Percentiles rank a stretch among this genome's conserved stretches.
Evolutionary conservation across 2,113 vertebrate species (phyloP).

Genomic region (Sinocyclocheilus anshuiensis): DNA sequence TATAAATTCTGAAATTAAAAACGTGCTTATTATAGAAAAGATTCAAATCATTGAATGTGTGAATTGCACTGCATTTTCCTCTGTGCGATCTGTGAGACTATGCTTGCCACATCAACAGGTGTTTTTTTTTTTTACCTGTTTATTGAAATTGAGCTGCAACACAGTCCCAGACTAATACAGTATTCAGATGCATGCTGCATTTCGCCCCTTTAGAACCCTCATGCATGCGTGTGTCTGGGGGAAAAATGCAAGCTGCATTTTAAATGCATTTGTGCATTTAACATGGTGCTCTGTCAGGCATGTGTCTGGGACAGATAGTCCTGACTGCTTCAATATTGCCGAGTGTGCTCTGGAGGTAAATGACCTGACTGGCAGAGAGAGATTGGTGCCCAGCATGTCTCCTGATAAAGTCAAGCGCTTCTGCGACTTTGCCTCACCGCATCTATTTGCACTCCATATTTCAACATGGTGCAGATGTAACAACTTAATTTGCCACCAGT

Average conservation of each 20-base stretch:
- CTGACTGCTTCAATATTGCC: conserved; percentile 50
- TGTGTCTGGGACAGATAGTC: conserved; percentile 62
- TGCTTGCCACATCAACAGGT: not conserved
- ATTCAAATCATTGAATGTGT: not conserved
- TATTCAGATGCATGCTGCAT: conserved; percentile 48
- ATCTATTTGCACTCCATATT: conserved; percentile 61
- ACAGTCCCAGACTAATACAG: not conserved
- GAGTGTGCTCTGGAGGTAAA: conserved; percentile 60
- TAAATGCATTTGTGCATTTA: conserved; percentile 57
- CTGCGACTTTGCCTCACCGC: conserved; percentile 47
- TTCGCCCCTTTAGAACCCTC: conserved; percentile 33
- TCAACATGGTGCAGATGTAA: conserved; percentile 54
- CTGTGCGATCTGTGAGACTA: not conserved
- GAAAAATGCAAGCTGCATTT: conserved; percentile 46
- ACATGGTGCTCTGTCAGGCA: conserved; percentile 45
- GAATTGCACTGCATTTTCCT: not conserved
- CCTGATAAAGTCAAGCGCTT: conserved; percentile 61
- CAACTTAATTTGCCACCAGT: conserved; percentile 64
- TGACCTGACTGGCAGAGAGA: conserved; percentile 60
- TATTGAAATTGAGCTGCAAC: conserved; percentile 34
- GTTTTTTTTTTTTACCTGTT: conserved; percentile 19
- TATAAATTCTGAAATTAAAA: not conserved
- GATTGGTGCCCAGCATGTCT: conserved; percentile 61
- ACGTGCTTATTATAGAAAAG: not conserved
- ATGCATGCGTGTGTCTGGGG: conserved; percentile 36